Evolutionary conservation across 2,113 vertebrate species (phyloP).

Genomic region (Cairina moschata): DNA sequence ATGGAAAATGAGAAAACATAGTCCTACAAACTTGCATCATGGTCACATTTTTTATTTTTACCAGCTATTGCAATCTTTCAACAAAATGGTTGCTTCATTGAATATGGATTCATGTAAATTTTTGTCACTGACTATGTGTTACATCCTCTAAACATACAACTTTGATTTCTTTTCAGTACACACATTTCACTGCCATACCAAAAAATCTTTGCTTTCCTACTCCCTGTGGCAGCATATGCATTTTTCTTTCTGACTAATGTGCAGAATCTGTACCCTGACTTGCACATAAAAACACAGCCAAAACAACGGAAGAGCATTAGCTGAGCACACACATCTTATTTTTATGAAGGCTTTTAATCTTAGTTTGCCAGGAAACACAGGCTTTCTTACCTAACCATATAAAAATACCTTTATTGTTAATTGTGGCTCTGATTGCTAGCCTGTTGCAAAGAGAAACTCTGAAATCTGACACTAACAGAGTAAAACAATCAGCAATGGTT

Average conservation of each 20-base stretch:
- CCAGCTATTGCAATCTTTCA: conserved; percentile 39
- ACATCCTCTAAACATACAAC: conserved; percentile 49
- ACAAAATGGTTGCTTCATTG: conserved; percentile 51
- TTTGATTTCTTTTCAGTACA: background rate
- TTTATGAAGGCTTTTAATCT: conserved; percentile 76
- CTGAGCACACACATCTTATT: conserved; percentile 65
- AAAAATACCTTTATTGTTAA: conserved; percentile 57
- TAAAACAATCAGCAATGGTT: conserved; percentile 45
- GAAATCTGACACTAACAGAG: background rate
- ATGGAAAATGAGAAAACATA: background rate
- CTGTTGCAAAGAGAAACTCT: background rate
- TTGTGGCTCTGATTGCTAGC: conserved; percentile 52
- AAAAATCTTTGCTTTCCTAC: conserved; percentile 63
- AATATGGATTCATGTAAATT: conserved; percentile 73
- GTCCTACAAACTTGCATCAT: background rate
- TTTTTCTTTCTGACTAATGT: conserved; percentile 82
- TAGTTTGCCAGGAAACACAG: conserved; percentile 65
- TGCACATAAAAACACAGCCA: conserved; percentile 70
- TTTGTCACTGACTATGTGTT: conserved; percentile 22
- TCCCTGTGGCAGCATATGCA: conserved; percentile 54
- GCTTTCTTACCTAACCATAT: conserved; percentile 43
- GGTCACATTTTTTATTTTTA: conserved; percentile 21
- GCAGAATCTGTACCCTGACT: conserved; percentile 69
- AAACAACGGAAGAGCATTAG: conserved; percentile 50
- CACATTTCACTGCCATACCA: conserved; percentile 58